Conservation (phyloP, 2,797 vertebrate genomes). For the Poeciliopsis gracilis region DNA sequence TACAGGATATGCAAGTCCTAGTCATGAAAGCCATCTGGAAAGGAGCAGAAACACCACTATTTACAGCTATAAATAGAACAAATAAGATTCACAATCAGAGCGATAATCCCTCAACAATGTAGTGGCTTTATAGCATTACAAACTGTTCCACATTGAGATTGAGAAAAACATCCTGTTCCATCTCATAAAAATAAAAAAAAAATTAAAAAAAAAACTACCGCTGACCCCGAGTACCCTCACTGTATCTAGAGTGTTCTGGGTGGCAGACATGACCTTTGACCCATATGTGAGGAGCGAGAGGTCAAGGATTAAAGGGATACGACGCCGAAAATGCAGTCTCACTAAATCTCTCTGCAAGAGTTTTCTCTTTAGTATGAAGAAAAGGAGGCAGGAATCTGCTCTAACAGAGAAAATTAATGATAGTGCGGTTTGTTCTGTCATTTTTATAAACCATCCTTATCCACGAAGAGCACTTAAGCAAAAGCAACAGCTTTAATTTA, state of each 20-base stretch:
- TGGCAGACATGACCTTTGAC: slow-evolving; percentile 61
- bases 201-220: slow-evolving; percentile 3
- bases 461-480: neutral
- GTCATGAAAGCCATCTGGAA: slow-evolving; percentile 75
- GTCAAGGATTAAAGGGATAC: slow-evolving; percentile 60
- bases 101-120: slow-evolving; percentile 70
- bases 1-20: slow-evolving; percentile 61
- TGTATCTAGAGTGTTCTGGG: slow-evolving; percentile 21
- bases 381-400: slow-evolving; percentile 21
- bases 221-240: slow-evolving; percentile 33
- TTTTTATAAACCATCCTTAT: slow-evolving; percentile 27
- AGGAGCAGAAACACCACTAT: slow-evolving; percentile 69
- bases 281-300: slow-evolving; percentile 47
- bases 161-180: slow-evolving; percentile 43
- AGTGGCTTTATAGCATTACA: slow-evolving; percentile 54
- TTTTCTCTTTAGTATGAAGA: slow-evolving; percentile 30
- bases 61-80: slow-evolving; percentile 74
- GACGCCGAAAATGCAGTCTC: slow-evolving; percentile 50
- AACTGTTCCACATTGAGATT: slow-evolving; percentile 43
- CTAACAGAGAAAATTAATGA: slow-evolving; percentile 15
- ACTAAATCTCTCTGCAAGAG: slow-evolving; percentile 41
- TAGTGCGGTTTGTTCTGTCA: slow-evolving; percentile 17
- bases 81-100: slow-evolving; percentile 53
- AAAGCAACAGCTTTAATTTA: neutral
- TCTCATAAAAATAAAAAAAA: neutral